These are phyloP conservation scores for Propithecus perrieri DNA, from an alignment of 2,797 vertebrate genomes.

Conservation along the genomic window DNA sequence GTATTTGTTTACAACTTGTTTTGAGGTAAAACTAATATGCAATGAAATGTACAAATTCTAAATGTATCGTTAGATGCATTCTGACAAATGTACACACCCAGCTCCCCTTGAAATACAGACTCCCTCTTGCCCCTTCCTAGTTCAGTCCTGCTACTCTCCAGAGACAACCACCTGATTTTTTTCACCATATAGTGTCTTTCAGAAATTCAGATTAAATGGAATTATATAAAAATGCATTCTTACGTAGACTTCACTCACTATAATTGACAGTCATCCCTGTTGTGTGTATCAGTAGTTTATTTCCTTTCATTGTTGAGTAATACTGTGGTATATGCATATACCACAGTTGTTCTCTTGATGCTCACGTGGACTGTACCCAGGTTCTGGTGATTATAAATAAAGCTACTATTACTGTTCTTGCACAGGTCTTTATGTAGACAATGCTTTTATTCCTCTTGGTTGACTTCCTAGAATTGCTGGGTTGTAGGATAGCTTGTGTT, in stretches of 20 bases:
- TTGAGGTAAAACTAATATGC: not conserved
- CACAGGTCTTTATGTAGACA: not conserved
- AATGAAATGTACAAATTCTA: not conserved
- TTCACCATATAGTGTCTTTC: not conserved
- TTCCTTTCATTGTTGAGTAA: not conserved
- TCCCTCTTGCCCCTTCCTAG: not conserved
- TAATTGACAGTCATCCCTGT: not conserved
- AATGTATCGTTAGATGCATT: not conserved
- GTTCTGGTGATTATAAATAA: not conserved
- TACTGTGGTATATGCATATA: not conserved
- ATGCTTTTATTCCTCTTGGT: not conserved
- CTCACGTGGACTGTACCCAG: not conserved
- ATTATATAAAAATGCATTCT: not conserved
- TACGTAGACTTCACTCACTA: not conserved
- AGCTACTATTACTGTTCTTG: not conserved
- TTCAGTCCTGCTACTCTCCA: rapidly evolving
- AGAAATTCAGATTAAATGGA: not conserved
- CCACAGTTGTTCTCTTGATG: not conserved
- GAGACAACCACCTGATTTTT: not conserved
- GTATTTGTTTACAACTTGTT: not conserved
- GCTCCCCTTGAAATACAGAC: not conserved
- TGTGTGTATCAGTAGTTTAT: not conserved
- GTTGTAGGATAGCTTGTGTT: not conserved
- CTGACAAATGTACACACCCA: not conserved
- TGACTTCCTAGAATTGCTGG: not conserved